Evolutionary conservation across 2,113 vertebrate species (phyloP), one percentile per base, ranked within the genome.

Genomic region (Zosterops hypoxanthus): DNA sequence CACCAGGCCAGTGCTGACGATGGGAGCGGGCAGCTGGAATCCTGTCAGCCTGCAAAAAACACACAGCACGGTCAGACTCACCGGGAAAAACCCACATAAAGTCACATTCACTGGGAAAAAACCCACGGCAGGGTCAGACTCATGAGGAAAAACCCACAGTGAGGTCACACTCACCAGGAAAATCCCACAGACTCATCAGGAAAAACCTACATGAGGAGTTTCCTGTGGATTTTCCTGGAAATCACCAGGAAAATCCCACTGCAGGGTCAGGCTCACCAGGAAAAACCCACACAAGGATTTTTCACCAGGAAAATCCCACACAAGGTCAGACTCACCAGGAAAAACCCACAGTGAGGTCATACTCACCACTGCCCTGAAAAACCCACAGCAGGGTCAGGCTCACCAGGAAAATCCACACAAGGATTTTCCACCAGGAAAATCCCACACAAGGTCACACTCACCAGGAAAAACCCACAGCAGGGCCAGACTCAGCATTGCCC

Each of bases 1-100:
- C 82, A 98, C 98, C 25, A 98, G 96, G 82, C 99, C 99, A 0
- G 98, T 98, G 21, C 99, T 99, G 96, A 99, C 99, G 5, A 99
- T 98, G 73, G 99, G 99, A 73, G 99, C 98, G 20, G 99, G 99
- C 95, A 99, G 98, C 97, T 99, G 99, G 98, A 99, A 99, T 76
- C 99, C 99, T 2, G 99, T 99, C 97, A 99, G 98, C 98, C 99
- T 99, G 97, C 33, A 98, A 94, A 97, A 49, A 47, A 47, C 36
- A 12, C 55, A 60, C 53, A 39, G 53, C 2, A 1, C 15, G 34
- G 73, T 77, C 44, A 76, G n/a, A 42, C 15, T 68, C 63, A 63
- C 31, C 33, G 2, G n/a, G 20, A 12, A 46, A 64, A 44, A 8
- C 9, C 6, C 28, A 64, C 28, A 31, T 11, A 22, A 36, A 23